phyloP scores from a whole-genome alignment of 1,140 invertebrate genomes.

The Leptopilina clavipes region DNA sequence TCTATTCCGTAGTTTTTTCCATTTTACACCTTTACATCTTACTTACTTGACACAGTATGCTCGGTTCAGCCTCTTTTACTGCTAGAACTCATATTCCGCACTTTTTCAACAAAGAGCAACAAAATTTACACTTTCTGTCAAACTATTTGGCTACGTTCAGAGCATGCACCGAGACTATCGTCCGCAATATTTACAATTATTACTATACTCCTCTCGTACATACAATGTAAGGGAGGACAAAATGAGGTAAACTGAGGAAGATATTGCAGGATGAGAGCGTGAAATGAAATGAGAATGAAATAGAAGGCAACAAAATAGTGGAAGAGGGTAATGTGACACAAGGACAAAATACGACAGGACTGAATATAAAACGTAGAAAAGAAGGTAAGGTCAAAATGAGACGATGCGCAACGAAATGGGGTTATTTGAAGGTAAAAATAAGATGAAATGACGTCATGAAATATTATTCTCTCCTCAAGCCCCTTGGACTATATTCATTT shows the following conservation, averaged over 20 bases:
- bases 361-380: constrained; percentile 38
- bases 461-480: not conserved
- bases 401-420: constrained; percentile 16
- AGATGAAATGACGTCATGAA: constrained; percentile 3
- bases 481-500: not conserved
- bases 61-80: not conserved
- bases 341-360: constrained; percentile 31
- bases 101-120: not conserved
- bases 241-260: constrained; percentile 28
- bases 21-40: not conserved
- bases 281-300: constrained; percentile 31
- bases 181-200: constrained; percentile 24
- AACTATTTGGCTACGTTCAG: not conserved
- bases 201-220: not conserved
- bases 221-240: not conserved
- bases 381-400: constrained; percentile 34
- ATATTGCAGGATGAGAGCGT: not conserved
- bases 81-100: not conserved
- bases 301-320: constrained; percentile 1
- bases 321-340: not conserved
- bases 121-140: not conserved
- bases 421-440: constrained; percentile 1
- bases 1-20: not conserved
- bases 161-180: not conserved
- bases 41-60: not conserved